Conservation (phyloP, 2,113 vertebrate genomes). For the Pionites leucogaster region DNA sequence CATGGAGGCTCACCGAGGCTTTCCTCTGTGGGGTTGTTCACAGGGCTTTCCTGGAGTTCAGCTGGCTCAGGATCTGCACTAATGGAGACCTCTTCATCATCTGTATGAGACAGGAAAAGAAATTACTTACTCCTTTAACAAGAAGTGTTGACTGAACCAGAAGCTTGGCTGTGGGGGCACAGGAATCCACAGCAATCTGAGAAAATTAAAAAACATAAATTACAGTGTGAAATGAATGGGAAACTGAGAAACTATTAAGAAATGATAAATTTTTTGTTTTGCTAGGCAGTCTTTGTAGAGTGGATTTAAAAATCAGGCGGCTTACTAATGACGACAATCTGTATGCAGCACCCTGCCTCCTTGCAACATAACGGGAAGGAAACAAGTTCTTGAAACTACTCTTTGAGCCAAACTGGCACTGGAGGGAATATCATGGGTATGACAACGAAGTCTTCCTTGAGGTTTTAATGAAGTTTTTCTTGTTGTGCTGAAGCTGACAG, state of each 20-base stretch:
- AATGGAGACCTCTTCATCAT: slow-evolving; percentile 93
- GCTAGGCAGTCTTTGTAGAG: neutral
- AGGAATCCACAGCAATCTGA: neutral
- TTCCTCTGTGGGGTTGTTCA: slow-evolving; percentile 64
- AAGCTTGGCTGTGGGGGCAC: neutral
- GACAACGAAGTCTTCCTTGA: neutral
- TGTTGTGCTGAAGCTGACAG: neutral
- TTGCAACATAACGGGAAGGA: neutral
- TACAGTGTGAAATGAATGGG: neutral
- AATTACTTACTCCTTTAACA: slow-evolving; percentile 7
- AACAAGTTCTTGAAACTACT: neutral
- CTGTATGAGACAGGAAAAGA: slow-evolving; percentile 72
- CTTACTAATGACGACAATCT: neutral
- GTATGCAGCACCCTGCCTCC: neutral
- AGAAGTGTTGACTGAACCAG: neutral
- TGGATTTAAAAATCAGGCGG: neutral
- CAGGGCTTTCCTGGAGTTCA: slow-evolving; percentile 64
- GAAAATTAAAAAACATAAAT: slow-evolving; percentile 35
- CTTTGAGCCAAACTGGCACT: neutral
- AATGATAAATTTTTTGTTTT: neutral
- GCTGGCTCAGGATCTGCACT: slow-evolving; percentile 81
- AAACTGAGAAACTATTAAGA: neutral
- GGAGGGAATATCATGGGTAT: neutral
- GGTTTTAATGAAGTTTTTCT: neutral
- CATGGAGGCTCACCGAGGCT: slow-evolving; percentile 46